Evolutionary conservation across 2,113 vertebrate genomes (phyloP).

Genomic region (Grantiella picta): DNA sequence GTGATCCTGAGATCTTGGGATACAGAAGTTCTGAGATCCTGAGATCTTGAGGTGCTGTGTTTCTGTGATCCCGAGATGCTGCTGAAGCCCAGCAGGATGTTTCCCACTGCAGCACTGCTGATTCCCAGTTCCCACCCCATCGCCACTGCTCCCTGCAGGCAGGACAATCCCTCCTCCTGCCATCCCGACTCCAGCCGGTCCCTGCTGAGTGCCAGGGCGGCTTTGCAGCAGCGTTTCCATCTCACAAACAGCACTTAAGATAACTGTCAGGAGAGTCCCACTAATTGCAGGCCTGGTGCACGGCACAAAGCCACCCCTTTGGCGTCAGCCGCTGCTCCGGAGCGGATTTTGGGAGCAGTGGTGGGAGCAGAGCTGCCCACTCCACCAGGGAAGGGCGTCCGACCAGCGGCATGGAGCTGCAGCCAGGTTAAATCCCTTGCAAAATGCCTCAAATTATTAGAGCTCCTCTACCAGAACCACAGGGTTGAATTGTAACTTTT

Average conservation of each 20-base stretch:
- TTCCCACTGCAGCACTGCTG: background rate
- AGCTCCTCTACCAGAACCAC: rapidly evolving
- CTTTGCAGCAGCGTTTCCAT: background rate
- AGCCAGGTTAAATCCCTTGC: background rate
- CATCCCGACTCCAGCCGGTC: rapidly evolving
- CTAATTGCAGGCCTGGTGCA: background rate
- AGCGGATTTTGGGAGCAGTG: background rate
- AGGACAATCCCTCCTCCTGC: background rate
- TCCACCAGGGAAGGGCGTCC: rapidly evolving
- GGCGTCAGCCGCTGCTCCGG: background rate
- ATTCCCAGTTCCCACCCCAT: background rate
- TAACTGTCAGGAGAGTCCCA: background rate
- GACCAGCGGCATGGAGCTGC: background rate
- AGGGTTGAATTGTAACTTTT: rapidly evolving
- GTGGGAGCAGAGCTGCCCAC: background rate
- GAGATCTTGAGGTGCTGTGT: too few relatives aligned
- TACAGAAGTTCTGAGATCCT: background rate
- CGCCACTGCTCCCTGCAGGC: rapidly evolving
- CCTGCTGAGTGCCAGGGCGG: background rate
- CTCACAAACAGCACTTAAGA: background rate
- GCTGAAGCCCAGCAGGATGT: background rate
- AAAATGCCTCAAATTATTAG: rapidly evolving
- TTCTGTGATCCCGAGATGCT: too few relatives aligned
- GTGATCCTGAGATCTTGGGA: background rate
- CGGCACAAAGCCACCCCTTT: background rate